Percentiles rank a stretch among this genome's conserved stretches.
Evolutionary conservation across 2,888 invertebrate species (phyloP).

Genomic region (Parnassius orleans): DNA sequence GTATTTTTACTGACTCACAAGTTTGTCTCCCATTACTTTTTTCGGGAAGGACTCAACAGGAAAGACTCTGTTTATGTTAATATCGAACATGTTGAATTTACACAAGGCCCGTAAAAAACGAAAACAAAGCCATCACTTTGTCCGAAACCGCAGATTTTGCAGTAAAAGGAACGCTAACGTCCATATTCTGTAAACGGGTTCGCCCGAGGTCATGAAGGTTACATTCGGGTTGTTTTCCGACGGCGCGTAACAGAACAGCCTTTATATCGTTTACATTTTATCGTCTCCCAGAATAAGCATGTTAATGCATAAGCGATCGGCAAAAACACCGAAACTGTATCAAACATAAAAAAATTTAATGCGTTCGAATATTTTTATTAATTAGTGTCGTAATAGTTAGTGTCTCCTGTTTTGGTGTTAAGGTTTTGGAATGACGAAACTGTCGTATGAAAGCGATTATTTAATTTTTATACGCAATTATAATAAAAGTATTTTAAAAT

Average conservation of each 20-base stretch:
- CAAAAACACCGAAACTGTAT: constrained; percentile 36
- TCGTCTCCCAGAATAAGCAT: constrained; percentile 27
- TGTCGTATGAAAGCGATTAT: not conserved
- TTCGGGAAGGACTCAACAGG: not conserved
- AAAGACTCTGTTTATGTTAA: constrained; percentile 19
- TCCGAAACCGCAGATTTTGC: constrained; percentile 33
- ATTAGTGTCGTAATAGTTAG: constrained; percentile 31
- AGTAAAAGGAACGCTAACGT: constrained; percentile 33
- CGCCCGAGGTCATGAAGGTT: constrained; percentile 47
- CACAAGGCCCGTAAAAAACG: constrained; percentile 30
- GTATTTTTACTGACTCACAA: constrained; percentile 12
- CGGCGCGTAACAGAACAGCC: constrained; percentile 21
- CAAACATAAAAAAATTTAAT: constrained; percentile 36
- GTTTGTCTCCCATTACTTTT: constrained; percentile 2
- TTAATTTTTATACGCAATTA: too few species aligned
- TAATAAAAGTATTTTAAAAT: too few species aligned
- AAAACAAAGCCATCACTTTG: constrained; percentile 37
- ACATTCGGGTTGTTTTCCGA: constrained; percentile 39
- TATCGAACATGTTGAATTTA: constrained; percentile 36
- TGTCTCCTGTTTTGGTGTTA: constrained; percentile 22
- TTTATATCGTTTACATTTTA: constrained; percentile 26
- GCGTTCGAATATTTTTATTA: constrained; percentile 30
- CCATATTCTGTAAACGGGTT: constrained; percentile 42
- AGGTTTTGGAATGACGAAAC: constrained; percentile 20
- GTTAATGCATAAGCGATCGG: constrained; percentile 24